phyloP scores from a whole-genome alignment of 2,888 invertebrate genomes.

The Trachelus stipa region DNA sequence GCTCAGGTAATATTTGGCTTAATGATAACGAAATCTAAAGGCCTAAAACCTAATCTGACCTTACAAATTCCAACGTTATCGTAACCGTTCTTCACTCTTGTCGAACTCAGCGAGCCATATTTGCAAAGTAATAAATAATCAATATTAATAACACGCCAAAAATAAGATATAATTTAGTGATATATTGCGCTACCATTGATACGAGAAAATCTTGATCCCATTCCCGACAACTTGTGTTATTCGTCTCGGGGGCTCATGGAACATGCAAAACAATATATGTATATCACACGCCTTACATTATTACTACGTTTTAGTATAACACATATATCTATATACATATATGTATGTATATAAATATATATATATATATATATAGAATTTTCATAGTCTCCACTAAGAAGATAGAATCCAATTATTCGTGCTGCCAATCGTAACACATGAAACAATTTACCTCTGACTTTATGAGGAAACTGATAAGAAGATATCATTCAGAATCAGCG shows the following conservation, averaged over 20 bases:
- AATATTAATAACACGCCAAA: neutral
- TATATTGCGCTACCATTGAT: neutral
- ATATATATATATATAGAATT: neutral
- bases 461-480: neutral
- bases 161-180: neutral
- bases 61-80: conserved; percentile 2
- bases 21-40: conserved; percentile 35
- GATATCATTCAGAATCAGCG: neutral
- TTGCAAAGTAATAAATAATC: neutral
- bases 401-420: neutral
- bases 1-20: conserved; percentile 38
- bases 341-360: no score
- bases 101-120: neutral
- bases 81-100: neutral
- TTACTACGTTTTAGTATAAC: neutral
- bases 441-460: neutral
- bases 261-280: neutral
- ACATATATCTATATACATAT: neutral
- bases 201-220: neutral
- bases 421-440: neutral
- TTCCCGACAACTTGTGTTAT: neutral
- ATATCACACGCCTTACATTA: neutral
- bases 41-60: conserved; percentile 17
- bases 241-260: neutral
- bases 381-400: neutral